Evolutionary conservation across 2,888 invertebrate species (phyloP), one percentile per base, ranked within the genome.

Genomic region (Argyra leucocephala): DNA sequence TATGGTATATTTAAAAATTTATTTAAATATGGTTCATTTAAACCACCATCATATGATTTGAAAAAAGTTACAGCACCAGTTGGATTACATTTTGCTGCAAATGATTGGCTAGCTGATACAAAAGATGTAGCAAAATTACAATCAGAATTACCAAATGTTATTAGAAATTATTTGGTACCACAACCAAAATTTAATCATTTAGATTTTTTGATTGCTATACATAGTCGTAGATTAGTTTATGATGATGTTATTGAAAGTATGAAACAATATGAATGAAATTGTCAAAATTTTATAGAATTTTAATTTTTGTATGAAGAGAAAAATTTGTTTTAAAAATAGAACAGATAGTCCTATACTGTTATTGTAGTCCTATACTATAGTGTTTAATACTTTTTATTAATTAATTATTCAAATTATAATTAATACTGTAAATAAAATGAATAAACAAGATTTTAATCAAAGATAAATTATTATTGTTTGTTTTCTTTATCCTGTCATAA

Each of bases 91-190:
- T 80, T 79, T 68, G 83, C 85, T 2, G 78, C 80, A 12, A 82
- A 80, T 24, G 88, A 88, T 72, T 85, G 83, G 73, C 74, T 88
- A 18, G 82, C 87, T 3, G 74, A 80, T 60, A 76, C 81, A 1
- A 69, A 70, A 70, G 85, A 86, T 68, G 83, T 85, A 0, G 70
- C 79, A 5, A 71, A 74, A 36, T 72, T 85, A 15, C 76, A 79
- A 57, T 71, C 71, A 2, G 71, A 76, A 59, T 72, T 88, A 9
- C 73, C 75, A 1, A 83, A 82, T 70, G 75, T 78, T 0, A 70
- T 82, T 0, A 81, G 81, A 23, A 77, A 78, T 60, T 77, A 82
- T 71, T 78, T 80, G 57, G 80, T 86, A 3, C 80, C 81, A 0
- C 74, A 78, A 59, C 73, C 79, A 3, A 78, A 74, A 63, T 82